A percentile compares a stretch with the other conserved stretches of the same genome.
phyloP scores from a whole-genome alignment of 2,888 invertebrate species.

The Amphiduros pacificus region DNA sequence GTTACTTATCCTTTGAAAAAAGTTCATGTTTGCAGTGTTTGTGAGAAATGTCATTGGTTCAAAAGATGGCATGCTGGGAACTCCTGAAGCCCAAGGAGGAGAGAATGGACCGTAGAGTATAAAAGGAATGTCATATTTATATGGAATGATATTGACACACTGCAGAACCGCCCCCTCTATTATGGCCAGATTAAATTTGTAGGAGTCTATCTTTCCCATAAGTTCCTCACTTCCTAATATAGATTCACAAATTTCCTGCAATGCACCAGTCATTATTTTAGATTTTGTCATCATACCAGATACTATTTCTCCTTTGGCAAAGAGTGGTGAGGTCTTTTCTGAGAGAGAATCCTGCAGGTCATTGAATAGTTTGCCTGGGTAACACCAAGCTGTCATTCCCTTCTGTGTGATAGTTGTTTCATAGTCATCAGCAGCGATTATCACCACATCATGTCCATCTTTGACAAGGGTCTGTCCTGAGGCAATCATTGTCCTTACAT shows the following conservation, averaged over 20 bases:
- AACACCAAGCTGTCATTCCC: no score
- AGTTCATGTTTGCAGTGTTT: slow-evolving; percentile 1
- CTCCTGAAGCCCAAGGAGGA: slow-evolving; percentile 7
- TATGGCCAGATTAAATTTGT: slow-evolving; percentile 6
- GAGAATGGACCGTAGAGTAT: not conserved
- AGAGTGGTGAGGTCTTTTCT: no score
- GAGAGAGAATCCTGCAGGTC: no score
- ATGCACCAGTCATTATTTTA: no score
- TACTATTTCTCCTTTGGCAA: no score
- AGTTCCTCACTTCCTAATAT: not conserved
- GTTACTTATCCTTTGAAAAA: slow-evolving; percentile 7
- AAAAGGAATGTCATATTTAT: slow-evolving; percentile 13
- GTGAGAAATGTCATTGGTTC: not conserved
- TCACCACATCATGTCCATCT: slow-evolving; percentile 19
- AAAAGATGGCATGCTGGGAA: slow-evolving; percentile 10
- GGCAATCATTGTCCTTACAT: slow-evolving; percentile 8
- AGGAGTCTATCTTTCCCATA: not conserved
- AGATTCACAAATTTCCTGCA: not conserved
- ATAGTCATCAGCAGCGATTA: slow-evolving; percentile 9
- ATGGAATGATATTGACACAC: slow-evolving; percentile 3
- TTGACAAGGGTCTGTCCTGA: slow-evolving; percentile 9
- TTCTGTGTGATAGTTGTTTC: no score
- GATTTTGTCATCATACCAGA: no score
- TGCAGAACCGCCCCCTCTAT: not conserved
- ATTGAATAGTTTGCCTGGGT: no score